These are phyloP conservation scores for Epicauta chinensis DNA, from an alignment of 1,140 invertebrate species.

Conservation along the genomic window DNA sequence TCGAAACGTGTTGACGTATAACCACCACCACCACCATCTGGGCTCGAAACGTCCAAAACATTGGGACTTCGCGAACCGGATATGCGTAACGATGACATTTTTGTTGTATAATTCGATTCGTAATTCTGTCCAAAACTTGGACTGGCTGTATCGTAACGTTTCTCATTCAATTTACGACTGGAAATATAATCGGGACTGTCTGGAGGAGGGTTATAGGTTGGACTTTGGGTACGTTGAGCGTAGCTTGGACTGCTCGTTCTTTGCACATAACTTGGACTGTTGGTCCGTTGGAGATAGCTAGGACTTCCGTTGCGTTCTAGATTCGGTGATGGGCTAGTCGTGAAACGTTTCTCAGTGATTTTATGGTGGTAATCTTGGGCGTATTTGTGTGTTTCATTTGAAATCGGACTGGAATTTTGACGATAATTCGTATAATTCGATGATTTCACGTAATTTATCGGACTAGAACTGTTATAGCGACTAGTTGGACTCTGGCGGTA, in stretches of 20 bases:
- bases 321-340: conserved; percentile 22
- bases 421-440: conserved; percentile 30
- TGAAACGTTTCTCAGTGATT: conserved; percentile 41
- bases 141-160: conserved; percentile 31
- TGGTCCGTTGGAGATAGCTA: conserved; percentile 8
- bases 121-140: conserved; percentile 34
- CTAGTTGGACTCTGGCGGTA: conserved; percentile 42
- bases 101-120: conserved; percentile 30
- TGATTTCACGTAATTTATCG: conserved; percentile 25
- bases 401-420: conserved; percentile 32
- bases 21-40: conserved; percentile 20
- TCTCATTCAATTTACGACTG: conserved; percentile 34
- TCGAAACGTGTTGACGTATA: conserved; percentile 25
- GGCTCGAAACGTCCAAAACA: conserved; percentile 29
- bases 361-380: conserved; percentile 34
- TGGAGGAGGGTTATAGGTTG: conserved; percentile 19
- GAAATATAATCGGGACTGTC: conserved; percentile 37
- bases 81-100: conserved; percentile 33
- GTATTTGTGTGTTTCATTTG: conserved; percentile 31
- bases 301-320: conserved; percentile 24
- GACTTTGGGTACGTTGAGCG: conserved; percentile 22
- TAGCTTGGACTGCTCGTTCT: conserved; percentile 32
- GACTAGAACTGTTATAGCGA: conserved; percentile 28
- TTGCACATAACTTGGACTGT: conserved; percentile 31
- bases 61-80: conserved; percentile 31